Conservation (phyloP, 2,113 vertebrate genomes). For the Colistium nudipinnis region DNA sequence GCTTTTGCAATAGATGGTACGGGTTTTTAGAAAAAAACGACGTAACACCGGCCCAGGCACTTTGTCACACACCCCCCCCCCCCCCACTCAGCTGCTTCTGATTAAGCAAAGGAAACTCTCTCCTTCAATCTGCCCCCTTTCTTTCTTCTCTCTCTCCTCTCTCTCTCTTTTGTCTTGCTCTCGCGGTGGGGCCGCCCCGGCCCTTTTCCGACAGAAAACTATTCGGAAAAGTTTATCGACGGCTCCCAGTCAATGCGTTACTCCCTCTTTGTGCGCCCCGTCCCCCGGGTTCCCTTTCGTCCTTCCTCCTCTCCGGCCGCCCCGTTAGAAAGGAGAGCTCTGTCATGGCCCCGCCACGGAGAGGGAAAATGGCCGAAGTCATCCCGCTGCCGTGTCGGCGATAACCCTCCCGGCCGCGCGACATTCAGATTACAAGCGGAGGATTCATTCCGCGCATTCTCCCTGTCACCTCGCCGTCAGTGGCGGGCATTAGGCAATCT, state of each 20-base stretch:
- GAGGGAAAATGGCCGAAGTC: conserved; percentile 78
- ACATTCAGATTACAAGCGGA: conserved; percentile 74
- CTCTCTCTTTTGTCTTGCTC: conserved; percentile 25
- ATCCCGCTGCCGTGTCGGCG: conserved; percentile 69
- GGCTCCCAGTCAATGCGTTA: conserved; percentile 73
- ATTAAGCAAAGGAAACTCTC: conserved; percentile 69
- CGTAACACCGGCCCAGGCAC: conserved; percentile 43
- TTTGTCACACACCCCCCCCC: conserved; percentile 55
- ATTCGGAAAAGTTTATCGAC: conserved; percentile 82
- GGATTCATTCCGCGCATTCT: conserved; percentile 74
- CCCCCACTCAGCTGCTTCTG: conserved; percentile 75
- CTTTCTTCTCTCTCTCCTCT: conserved; percentile 27
- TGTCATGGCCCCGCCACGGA: conserved; percentile 63
- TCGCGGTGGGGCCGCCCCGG: conserved; percentile 46
- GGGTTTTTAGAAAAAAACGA: conserved; percentile 21
- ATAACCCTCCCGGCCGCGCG: conserved; percentile 73
- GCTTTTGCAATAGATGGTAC: too few relatives aligned
- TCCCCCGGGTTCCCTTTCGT: conserved; percentile 38
- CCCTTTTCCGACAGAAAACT: conserved; percentile 74
- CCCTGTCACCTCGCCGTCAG: conserved; percentile 73
- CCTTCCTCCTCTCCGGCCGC: conserved; percentile 49
- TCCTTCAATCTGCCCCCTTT: conserved; percentile 29
- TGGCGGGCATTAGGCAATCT: conserved; percentile 74
- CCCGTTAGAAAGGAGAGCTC: conserved; percentile 70
- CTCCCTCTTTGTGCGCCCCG: conserved; percentile 66